Evolutionary conservation across 2,113 vertebrate species (phyloP), one percentile per base, ranked within the genome.

Genomic region (Rhea americana): DNA sequence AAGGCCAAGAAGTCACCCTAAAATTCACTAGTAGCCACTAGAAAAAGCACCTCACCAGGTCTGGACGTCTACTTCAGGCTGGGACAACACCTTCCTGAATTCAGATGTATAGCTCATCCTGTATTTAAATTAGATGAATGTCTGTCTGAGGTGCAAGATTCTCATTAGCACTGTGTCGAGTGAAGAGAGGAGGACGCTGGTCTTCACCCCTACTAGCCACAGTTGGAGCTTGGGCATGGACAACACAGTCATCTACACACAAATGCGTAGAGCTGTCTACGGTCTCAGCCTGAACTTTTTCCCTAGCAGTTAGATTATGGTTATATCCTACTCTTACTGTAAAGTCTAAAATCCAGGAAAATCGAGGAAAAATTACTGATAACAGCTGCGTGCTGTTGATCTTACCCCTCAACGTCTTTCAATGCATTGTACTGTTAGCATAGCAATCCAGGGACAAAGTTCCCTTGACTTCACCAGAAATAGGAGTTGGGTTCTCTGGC

Each of bases 31-130:
- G 5, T 30, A 56, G 13, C 26, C 26, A 55, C 53, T 28, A 30
- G 26, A 55, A 55, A 55, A 55, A 55, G 16, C 6, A 61, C 2
- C 7, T 30, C 19, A 17, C 21, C 53, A 63, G 13, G 7, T 67
- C 62, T 8, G 61, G 5, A 32, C 3, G 2, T n/a, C 22, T 70
- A 50, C 48, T 50, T 35, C 67, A 70, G 24, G 24, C 12, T 37
- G 7, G 18, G n/a, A 26, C 25, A 16, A 50, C 26, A 12, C 53
- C 17, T 55, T 61, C 45, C 48, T 61, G 11, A 66, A 32, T 6
- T 62, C 1, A 0, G 25, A 20, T 13, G 3, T 7, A 41, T 28
- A 12, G 35, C 26, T n/a, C 9, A 62, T 32, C 2, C 8, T 8
- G 4, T 32, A 9, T 32, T 28, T 51, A 39, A 67, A 76, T 15